Base-by-base conservation (phyloP, 2,888 invertebrate species). In the Elaeidobius kamerunicus region DNA sequence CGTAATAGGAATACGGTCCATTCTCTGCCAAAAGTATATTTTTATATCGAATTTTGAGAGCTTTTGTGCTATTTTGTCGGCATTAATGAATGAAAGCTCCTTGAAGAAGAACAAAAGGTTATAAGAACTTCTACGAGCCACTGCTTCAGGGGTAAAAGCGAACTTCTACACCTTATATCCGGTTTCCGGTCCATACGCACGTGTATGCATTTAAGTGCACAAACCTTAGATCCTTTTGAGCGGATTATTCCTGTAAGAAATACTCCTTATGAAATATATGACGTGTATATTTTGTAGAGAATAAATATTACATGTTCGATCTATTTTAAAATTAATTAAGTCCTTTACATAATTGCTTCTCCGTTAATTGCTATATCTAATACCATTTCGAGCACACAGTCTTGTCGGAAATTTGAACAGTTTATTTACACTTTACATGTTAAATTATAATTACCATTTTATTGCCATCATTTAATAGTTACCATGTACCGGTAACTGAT, bases 101-200 rank as follows among this genome's bases (percentile, higher is more conserved):
- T 16, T 18, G 36, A 16, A 18, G 36, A 15, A 52, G 46, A 52
- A 52, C 52, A 52, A 52, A 52, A 45, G 18, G 19, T 46, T 42
- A 42, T 30, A 47, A 52, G 46, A 47, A 52, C 43, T 40, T 52
- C 47, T 52, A 52, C 52, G 41, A 40, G 52, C 45, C 45, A 46
- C 27, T 45, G 45, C 32, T 40, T 52, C 52, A 34, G 48, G 41
- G 45, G 40, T 35, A 36, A 45, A 55, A 41, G 38, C 55, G 45
- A 61, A 60, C 59, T 57, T 58, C 60, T 62, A 57, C 61, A 64
- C 64, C 65, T 65, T 64, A 61, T 64, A 65, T 67, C 66, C 66
- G 65, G 64, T 62, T 56, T 49, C 64, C 62, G 64, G 63, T 63
- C 59, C 55, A 46, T 52, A 51, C 56, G 58, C 63, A 63, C 61